phyloP scores from a whole-genome alignment of 2,113 vertebrate genomes.

The Orthonyx spaldingii region DNA sequence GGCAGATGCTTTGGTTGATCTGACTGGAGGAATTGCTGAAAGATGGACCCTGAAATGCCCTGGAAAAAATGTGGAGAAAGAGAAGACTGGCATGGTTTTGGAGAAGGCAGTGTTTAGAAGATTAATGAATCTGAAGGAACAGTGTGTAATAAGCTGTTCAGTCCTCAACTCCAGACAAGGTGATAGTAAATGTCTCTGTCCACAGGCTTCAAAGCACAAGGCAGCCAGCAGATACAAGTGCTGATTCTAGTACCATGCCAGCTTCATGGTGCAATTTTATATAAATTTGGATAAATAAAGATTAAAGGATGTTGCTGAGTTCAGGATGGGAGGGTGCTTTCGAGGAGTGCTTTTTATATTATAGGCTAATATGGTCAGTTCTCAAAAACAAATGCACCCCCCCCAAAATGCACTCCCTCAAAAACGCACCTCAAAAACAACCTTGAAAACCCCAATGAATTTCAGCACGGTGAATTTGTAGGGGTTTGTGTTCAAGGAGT shows the following conservation, averaged over 20 bases:
- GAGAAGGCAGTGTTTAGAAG: slow-evolving; percentile 72
- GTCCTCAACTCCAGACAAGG: slow-evolving; percentile 80
- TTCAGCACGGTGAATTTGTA: neutral
- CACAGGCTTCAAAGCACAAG: neutral
- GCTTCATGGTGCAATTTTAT: neutral
- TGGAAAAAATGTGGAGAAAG: slow-evolving; percentile 19
- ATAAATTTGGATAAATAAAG: neutral
- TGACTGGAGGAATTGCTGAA: slow-evolving; percentile 88
- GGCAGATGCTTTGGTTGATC: slow-evolving; percentile 89
- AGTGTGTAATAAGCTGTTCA: slow-evolving; percentile 86
- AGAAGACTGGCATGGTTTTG: slow-evolving; percentile 29
- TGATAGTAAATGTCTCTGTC: slow-evolving; percentile 14
- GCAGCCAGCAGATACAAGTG: neutral
- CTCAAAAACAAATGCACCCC: neutral
- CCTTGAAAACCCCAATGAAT: neutral
- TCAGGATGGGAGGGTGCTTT: neutral
- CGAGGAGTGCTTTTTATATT: neutral
- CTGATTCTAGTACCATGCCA: neutral
- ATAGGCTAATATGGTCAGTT: neutral
- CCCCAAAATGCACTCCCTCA: fast-evolving
- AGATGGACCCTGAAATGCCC: slow-evolving; percentile 79
- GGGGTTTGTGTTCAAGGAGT: neutral
- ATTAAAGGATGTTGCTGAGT: neutral
- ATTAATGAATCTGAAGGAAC: slow-evolving; percentile 78
- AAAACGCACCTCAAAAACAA: neutral